A percentile compares a stretch with the other conserved stretches of the same genome.
These are phyloP conservation scores for Bovichtus variegatus DNA, from an alignment of 2,797 vertebrate species.

Conservation along the genomic window DNA sequence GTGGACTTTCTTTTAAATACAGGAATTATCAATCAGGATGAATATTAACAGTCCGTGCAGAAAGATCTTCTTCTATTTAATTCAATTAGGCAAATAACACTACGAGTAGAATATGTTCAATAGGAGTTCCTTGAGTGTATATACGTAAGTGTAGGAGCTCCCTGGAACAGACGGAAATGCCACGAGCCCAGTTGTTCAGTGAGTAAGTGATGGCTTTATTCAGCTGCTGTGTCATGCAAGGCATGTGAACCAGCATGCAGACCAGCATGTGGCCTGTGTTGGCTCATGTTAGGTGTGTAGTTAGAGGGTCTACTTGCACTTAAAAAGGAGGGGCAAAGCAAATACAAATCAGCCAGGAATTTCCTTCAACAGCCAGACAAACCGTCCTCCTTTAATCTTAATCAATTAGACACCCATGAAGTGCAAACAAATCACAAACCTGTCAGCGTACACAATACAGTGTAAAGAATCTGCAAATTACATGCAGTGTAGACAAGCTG, in stretches of 20 bases:
- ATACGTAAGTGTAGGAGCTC: constrained; percentile 33
- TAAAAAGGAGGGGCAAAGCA: constrained; percentile 73
- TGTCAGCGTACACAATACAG: constrained; percentile 73
- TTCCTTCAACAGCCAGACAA: constrained; percentile 75
- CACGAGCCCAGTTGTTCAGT: constrained; percentile 77
- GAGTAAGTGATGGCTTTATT: constrained; percentile 84
- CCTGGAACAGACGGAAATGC: constrained; percentile 62
- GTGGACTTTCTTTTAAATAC: constrained; percentile 24
- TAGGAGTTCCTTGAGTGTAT: constrained; percentile 24
- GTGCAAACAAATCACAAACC: constrained; percentile 78
- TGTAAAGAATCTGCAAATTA: constrained; percentile 73
- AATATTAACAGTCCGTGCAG: constrained; percentile 15
- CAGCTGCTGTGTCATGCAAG: constrained; percentile 78
- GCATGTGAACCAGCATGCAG: constrained; percentile 81
- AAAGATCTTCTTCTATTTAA: background rate
- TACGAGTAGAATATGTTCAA: constrained; percentile 24
- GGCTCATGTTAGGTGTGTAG: constrained; percentile 83
- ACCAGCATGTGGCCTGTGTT: constrained; percentile 83
- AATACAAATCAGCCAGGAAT: constrained; percentile 79
- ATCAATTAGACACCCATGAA: constrained; percentile 81
- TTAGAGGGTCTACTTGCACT: constrained; percentile 72
- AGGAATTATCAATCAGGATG: background rate
- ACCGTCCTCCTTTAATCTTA: constrained; percentile 79
- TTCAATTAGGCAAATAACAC: constrained; percentile 23
- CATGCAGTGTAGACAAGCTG: constrained; percentile 68